Evolutionary conservation across 92 coral and sea anemone species (phyloP).

Genomic region (Chrysogorgia sp.): DNA sequence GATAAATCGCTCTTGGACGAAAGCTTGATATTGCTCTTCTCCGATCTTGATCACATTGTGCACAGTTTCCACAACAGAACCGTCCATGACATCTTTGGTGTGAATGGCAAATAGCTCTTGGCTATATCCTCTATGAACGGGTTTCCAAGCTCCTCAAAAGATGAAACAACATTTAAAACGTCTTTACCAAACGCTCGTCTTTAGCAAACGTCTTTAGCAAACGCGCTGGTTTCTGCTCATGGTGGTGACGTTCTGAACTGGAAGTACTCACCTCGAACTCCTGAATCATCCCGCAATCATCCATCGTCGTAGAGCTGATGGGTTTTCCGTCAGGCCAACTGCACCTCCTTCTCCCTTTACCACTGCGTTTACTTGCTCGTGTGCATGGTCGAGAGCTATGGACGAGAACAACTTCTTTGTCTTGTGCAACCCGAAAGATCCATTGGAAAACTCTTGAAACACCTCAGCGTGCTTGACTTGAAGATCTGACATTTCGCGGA

Average conservation of each 20-base stretch:
- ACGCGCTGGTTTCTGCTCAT: no score
- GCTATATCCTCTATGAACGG: constrained; percentile 63
- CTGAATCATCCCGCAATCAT: constrained; percentile 69
- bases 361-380: constrained; percentile 64
- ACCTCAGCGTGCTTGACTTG: constrained; percentile 49
- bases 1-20: constrained; percentile 10
- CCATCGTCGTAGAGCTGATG: constrained; percentile 68
- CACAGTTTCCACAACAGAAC: constrained; percentile 48
- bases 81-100: constrained; percentile 65
- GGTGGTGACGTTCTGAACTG: neutral
- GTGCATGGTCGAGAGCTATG: constrained; percentile 69
- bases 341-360: constrained; percentile 75
- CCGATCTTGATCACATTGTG: constrained; percentile 35
- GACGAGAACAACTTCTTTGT: constrained; percentile 50
- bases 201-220: no score
- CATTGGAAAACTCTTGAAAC: constrained; percentile 12
- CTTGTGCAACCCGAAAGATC: no score
- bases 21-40: neutral
- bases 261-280: constrained; percentile 53
- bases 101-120: constrained; percentile 67
- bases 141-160: constrained; percentile 63
- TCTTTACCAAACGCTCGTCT: constrained; percentile 22
- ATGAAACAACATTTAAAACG: constrained; percentile 48
- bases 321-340: constrained; percentile 67
- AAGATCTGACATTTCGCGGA: constrained; percentile 56